Conservation (phyloP, 2,797 vertebrate genomes). For the Cyprinodon diabolis region DNA sequence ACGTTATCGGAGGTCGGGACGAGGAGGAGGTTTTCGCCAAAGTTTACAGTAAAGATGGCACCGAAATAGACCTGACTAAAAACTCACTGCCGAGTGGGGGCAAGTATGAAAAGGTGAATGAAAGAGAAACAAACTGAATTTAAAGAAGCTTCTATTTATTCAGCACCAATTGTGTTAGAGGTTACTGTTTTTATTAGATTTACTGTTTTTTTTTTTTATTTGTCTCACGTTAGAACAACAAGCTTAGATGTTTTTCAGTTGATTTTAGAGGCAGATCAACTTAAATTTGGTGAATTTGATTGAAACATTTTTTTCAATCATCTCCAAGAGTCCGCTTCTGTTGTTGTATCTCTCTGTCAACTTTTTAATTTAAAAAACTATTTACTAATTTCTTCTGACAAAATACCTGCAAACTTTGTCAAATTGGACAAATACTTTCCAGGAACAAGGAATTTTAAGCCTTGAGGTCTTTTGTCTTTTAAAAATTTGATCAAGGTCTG, state of each 20-base stretch:
- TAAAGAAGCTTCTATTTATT: not conserved
- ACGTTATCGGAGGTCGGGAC: constrained; percentile 72
- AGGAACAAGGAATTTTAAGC: too few relatives aligned
- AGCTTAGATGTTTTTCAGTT: not conserved
- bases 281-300: not conserved
- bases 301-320: not conserved
- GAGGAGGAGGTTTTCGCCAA: constrained; percentile 86
- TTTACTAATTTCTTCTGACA: too few relatives aligned
- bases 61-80: constrained; percentile 89
- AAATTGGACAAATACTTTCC: too few relatives aligned
- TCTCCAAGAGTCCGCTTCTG: not conserved
- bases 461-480: too few relatives aligned
- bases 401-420: too few relatives aligned
- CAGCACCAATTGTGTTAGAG: not conserved
- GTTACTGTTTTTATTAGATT: not conserved
- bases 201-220: not conserved
- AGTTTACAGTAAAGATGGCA: constrained; percentile 87
- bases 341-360: too few relatives aligned
- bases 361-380: too few relatives aligned
- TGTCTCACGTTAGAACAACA: not conserved
- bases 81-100: constrained; percentile 90
- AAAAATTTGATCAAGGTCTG: too few relatives aligned
- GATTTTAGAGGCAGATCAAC: not conserved
- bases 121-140: not conserved
- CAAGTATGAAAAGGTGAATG: constrained; percentile 82